Conservation (phyloP, 2,797 vertebrate genomes). For the Alauda arvensis region DNA sequence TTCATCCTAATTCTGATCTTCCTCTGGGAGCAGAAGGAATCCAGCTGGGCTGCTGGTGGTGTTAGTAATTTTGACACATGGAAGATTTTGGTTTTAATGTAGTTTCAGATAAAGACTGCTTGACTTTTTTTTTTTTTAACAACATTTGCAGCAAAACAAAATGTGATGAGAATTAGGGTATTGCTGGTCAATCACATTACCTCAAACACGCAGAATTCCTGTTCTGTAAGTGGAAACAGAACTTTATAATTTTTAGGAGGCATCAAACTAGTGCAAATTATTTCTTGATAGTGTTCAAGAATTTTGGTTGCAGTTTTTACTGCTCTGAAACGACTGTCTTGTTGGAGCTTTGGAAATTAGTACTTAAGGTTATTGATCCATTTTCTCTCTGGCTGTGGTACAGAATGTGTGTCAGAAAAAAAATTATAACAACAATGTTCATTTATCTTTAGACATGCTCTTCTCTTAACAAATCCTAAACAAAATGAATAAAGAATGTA, state of each 20-base stretch:
- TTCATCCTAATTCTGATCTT: slow-evolving; percentile 38
- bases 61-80: neutral
- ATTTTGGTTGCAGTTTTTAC: neutral
- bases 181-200: neutral
- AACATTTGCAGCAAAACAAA: neutral
- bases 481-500: neutral
- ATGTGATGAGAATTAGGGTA: neutral
- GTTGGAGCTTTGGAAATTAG: neutral
- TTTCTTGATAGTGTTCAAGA: neutral
- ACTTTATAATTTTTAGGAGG: neutral
- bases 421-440: neutral
- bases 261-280: neutral
- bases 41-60: neutral
- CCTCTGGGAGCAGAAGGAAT: slow-evolving; percentile 8
- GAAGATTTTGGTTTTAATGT: neutral
- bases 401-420: neutral
- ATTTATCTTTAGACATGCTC: neutral
- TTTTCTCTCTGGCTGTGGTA: neutral
- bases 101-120: neutral
- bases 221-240: neutral
- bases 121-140: neutral
- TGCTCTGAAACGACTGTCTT: neutral
- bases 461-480: neutral
- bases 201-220: neutral
- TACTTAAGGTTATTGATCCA: neutral